Evolutionary conservation across 2,888 invertebrate genomes (phyloP), one percentile per base, ranked within the genome.

Genomic region (Tiliacea aurago): DNA sequence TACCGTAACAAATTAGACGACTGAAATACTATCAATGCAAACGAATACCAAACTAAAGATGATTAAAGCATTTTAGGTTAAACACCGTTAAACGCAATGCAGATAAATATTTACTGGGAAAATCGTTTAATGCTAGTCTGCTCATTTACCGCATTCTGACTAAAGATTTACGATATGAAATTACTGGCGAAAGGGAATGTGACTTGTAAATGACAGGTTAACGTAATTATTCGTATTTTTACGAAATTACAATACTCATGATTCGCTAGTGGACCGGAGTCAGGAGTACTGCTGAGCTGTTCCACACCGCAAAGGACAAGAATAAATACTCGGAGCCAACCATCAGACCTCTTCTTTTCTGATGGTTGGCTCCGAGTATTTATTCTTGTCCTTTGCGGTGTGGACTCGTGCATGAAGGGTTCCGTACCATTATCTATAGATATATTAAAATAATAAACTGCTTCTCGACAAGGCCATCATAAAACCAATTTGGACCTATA

Each of bases 31-130:
- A 20, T n/a, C 45, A 58, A 65, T 69, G 47, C 11, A 53, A 80
- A 45, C 37, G 45, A 58, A 56, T 65, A 45, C 33, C 53, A 62
- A 73, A 83, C 74, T 66, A 70, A 41, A 77, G 49, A 33, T 23
- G 67, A 84, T 84, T 78, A 78, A 68, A 56, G 45, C 75, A 83
- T 84, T 83, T 83, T 68, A 84, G 76, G 85, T 76, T 83, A 78
- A 80, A 72, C n/a, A 43, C 66, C 47, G 63, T 58, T 33, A 58
- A 79, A 70, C 49, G 71, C 69, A 70, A 67, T 80, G 75, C 75
- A 74, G 81, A 81, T 71, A 85, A 80, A 83, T 76, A 63, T 63
- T 67, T 73, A 76, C 69, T 62, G 68, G 63, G 68, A 81, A 80
- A 78, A 83, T 53, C 56, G 70, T 83, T 83, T 66, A 73, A 70